These are phyloP conservation scores for Digitonthophagus gazella DNA, from an alignment of 2,888 invertebrate species.

Conservation along the genomic window DNA sequence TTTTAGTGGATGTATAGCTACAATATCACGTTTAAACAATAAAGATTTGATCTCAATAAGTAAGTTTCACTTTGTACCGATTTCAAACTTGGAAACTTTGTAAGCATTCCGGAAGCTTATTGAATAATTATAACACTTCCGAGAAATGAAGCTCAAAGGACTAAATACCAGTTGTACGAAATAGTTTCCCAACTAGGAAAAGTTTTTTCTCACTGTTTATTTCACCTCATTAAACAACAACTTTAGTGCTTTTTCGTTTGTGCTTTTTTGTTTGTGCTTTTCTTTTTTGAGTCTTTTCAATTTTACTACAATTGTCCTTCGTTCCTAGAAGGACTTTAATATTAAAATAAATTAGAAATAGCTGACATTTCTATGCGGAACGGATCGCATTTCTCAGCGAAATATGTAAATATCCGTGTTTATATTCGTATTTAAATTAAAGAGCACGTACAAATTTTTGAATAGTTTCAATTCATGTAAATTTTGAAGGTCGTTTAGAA, in stretches of 20 bases:
- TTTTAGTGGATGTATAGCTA: no score
- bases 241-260: no score
- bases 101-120: background rate
- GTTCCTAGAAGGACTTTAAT: no score
- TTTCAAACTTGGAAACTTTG: background rate
- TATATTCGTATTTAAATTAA: background rate
- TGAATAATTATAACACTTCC: background rate
- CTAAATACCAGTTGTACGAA: background rate
- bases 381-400: no score
- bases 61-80: background rate
- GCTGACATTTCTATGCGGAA: no score
- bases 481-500: background rate
- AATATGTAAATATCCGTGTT: no score
- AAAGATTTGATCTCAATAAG: no score
- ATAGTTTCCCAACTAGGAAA: background rate
- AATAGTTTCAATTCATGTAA: background rate
- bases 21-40: no score
- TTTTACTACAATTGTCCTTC: no score
- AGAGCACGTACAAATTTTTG: background rate
- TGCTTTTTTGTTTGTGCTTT: no score
- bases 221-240: background rate
- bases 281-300: no score
- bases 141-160: background rate
- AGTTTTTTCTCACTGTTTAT: background rate
- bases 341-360: no score